Conservation (phyloP, 2,797 vertebrate species). For the Lacerta agilis region DNA sequence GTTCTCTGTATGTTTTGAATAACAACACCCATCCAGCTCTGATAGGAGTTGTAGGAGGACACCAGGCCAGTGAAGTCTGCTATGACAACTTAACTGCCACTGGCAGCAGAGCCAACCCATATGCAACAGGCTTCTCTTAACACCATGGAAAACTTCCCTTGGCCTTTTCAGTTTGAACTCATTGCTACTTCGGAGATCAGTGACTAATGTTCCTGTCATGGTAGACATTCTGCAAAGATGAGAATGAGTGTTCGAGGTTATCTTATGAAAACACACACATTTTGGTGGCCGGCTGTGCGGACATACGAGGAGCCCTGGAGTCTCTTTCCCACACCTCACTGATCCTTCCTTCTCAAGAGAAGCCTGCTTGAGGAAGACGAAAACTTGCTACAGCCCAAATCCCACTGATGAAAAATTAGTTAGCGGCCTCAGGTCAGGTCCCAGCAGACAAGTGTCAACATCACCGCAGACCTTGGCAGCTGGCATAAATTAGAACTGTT, state of each 20-base stretch:
- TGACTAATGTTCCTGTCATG: constrained; percentile 6
- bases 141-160: background rate
- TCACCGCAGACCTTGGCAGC: constrained; percentile 19
- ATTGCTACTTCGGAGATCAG: background rate
- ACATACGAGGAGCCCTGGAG: background rate
- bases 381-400: background rate
- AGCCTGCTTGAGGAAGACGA: background rate
- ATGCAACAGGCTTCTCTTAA: background rate
- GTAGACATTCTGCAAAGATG: background rate
- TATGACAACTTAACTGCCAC: background rate
- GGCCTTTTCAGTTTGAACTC: background rate
- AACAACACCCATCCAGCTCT: too few relatives aligned
- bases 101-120: background rate
- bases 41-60: too few relatives aligned
- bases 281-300: background rate
- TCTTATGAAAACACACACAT: constrained; percentile 3
- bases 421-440: constrained; percentile 24
- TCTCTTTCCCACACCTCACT: background rate
- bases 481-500: constrained; percentile 24
- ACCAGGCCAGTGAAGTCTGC: background rate
- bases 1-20: too few relatives aligned
- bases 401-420: constrained; percentile 35
- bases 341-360: background rate
- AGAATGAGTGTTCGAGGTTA: background rate
- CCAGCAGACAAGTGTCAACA: constrained; percentile 2